Percentiles rank a stretch among this genome's conserved stretches.
Evolutionary conservation across 1,140 invertebrate genomes (phyloP).

Genomic region (Drosophila kepulauana): DNA sequence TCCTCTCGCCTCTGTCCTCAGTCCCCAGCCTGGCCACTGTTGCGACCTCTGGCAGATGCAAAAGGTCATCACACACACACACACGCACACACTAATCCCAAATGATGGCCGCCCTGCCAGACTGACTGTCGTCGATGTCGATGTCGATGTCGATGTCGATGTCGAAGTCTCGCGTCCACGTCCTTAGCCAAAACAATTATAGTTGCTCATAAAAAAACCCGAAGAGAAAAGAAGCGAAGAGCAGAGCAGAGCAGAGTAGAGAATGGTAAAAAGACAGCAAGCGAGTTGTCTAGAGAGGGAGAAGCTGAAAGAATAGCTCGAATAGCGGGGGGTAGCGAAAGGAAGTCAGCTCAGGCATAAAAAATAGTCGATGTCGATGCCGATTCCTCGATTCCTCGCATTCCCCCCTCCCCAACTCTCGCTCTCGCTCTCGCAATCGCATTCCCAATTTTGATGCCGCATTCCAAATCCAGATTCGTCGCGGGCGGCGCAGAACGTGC

Average conservation of each 20-base stretch:
- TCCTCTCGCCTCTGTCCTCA: slow-evolving; percentile 15
- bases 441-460: slow-evolving; percentile 29
- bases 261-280: too few relatives aligned
- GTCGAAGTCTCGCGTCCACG: slow-evolving; percentile 29
- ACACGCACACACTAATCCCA: slow-evolving; percentile 65
- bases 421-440: not conserved
- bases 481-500: slow-evolving; percentile 69
- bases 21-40: slow-evolving; percentile 21
- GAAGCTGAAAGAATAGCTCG: not conserved
- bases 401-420: not conserved
- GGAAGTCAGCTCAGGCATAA: slow-evolving; percentile 54
- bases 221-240: not conserved
- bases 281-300: too few relatives aligned
- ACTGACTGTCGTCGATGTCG: slow-evolving; percentile 73
- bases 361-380: slow-evolving; percentile 40
- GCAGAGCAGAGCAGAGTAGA: slow-evolving; percentile 1
- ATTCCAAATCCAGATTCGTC: slow-evolving; percentile 55
- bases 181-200: slow-evolving; percentile 59
- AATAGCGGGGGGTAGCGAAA: slow-evolving; percentile 16
- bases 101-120: slow-evolving; percentile 76
- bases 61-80: slow-evolving; percentile 68
- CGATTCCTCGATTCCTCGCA: not conserved
- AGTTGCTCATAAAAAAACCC: slow-evolving; percentile 58
- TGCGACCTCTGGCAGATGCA: slow-evolving; percentile 76
- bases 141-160: slow-evolving; percentile 27